Percentiles rank a stretch among this genome's conserved stretches.
Evolutionary conservation across 2,888 invertebrate genomes (phyloP).

Genomic region (Liodrosophila aerea): DNA sequence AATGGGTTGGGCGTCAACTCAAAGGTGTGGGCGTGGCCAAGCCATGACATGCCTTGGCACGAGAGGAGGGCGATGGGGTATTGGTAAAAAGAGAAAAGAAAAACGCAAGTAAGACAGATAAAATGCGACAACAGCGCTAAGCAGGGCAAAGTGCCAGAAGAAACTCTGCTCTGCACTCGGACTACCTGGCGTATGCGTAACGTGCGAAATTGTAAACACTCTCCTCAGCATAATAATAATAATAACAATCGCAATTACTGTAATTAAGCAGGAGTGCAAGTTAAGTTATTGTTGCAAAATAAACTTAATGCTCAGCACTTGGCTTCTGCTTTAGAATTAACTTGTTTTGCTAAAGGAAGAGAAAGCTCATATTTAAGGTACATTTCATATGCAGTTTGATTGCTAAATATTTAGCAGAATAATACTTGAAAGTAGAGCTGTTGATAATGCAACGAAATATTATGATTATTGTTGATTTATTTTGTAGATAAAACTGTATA

Average conservation of each 20-base stretch:
- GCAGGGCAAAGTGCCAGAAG: constrained; percentile 20
- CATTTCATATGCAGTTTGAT: too few species aligned
- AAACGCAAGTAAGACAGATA: constrained; percentile 1
- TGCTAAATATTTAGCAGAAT: too few species aligned
- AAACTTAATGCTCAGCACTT: too few species aligned
- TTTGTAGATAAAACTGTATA: too few species aligned
- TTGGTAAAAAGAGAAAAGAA: constrained; percentile 20
- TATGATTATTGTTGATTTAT: too few species aligned
- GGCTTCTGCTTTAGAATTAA: too few species aligned
- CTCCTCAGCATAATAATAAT: constrained; percentile 5
- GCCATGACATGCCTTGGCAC: constrained; percentile 6
- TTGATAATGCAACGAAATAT: too few species aligned
- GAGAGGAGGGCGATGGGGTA: constrained; percentile 10
- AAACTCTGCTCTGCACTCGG: constrained; percentile 1
- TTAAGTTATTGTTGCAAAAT: too few species aligned
- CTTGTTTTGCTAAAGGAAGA: too few species aligned
- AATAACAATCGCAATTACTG: constrained; percentile 37
- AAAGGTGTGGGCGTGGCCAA: constrained; percentile 13
- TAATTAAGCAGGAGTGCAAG: constrained; percentile 39
- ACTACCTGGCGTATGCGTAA: constrained; percentile 45
- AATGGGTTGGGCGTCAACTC: constrained; percentile 43
- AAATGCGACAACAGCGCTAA: neutral
- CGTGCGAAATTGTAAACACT: constrained; percentile 29
- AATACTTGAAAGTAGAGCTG: too few species aligned
- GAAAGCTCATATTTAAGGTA: too few species aligned